Evolutionary conservation across 2,888 invertebrate species (phyloP).

Genomic region (Hypsopygia costalis): DNA sequence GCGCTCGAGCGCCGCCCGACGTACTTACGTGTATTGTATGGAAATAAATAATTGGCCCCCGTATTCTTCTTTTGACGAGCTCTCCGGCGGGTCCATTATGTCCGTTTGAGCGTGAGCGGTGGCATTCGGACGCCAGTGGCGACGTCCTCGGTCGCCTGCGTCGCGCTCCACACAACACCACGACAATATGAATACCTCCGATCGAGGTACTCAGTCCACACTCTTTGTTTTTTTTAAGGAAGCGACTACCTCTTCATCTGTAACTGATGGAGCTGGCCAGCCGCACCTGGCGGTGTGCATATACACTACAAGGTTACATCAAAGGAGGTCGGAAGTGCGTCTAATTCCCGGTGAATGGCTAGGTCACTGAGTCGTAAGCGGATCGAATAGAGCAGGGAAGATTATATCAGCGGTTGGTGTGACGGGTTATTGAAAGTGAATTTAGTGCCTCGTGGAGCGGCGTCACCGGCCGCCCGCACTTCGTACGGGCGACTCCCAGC

Average conservation of each 20-base stretch:
- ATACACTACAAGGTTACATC: slow-evolving; percentile 45
- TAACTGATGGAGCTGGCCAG: slow-evolving; percentile 13
- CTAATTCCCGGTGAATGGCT: slow-evolving; percentile 56
- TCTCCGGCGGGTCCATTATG: slow-evolving; percentile 73
- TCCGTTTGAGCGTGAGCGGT: slow-evolving; percentile 63
- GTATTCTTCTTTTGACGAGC: slow-evolving; percentile 78
- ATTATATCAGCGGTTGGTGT: slow-evolving; percentile 44
- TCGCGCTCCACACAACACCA: slow-evolving; percentile 51
- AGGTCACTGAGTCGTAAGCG: slow-evolving; percentile 53
- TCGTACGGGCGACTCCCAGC: not conserved
- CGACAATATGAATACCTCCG: slow-evolving; percentile 70
- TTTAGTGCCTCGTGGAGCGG: slow-evolving; percentile 39
- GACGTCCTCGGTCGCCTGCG: slow-evolving; percentile 69
- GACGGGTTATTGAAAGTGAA: slow-evolving; percentile 52
- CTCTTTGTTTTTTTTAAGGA: slow-evolving; percentile 36
- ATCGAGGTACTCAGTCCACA: slow-evolving; percentile 56
- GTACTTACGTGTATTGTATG: slow-evolving; percentile 72
- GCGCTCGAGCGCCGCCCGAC: slow-evolving; percentile 62
- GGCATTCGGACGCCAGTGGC: slow-evolving; percentile 75
- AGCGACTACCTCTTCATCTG: not conserved
- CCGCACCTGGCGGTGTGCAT: slow-evolving; percentile 33
- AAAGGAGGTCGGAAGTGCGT: slow-evolving; percentile 65
- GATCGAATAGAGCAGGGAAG: slow-evolving; percentile 45
- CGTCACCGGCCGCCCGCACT: slow-evolving; percentile 13
- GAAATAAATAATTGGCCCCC: slow-evolving; percentile 74